These are phyloP conservation scores for Galaxias olidus DNA, from an alignment of 2,797 vertebrate genomes.

Conservation along the genomic window DNA sequence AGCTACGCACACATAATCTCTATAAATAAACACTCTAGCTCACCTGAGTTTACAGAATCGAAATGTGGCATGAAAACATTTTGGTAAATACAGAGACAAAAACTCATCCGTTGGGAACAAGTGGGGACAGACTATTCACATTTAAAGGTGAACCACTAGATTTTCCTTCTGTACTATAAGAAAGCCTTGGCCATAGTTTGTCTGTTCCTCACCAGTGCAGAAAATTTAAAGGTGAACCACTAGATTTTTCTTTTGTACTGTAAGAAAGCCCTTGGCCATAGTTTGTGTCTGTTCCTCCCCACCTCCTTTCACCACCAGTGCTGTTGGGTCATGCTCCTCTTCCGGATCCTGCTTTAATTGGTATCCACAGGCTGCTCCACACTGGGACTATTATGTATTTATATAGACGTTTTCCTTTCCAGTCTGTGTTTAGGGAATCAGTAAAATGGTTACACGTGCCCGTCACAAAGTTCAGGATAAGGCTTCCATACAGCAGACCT, in stretches of 20 bases:
- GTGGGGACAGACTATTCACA: too few relatives aligned
- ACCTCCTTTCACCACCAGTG: constrained; percentile 2
- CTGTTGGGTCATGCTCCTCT: neutral
- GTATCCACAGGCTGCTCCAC: constrained; percentile 17
- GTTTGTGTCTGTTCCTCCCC: constrained; percentile 22
- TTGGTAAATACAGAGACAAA: neutral
- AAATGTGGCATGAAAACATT: neutral
- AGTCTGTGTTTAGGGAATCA: constrained; percentile 36
- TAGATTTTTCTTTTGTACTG: neutral
- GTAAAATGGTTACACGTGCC: neutral
- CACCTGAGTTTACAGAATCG: neutral
- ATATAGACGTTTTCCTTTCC: constrained; percentile 43
- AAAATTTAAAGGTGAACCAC: neutral
- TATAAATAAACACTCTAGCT: neutral
- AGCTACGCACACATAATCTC: too few relatives aligned
- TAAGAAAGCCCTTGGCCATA: constrained; percentile 20
- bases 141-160: neutral
- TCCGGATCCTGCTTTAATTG: constrained; percentile 30
- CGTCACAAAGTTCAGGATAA: constrained; percentile 1
- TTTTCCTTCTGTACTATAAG: neutral
- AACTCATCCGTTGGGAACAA: neutral
- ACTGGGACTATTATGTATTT: constrained; percentile 49
- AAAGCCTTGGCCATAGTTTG: constrained; percentile 17
- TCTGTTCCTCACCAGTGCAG: constrained; percentile 14
- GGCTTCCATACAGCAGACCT: constrained; percentile 15